A percentile compares a stretch with the other conserved stretches of the same genome.
phyloP scores from a whole-genome alignment of 2,797 vertebrate genomes.

The Enteromius radiatus region DNA sequence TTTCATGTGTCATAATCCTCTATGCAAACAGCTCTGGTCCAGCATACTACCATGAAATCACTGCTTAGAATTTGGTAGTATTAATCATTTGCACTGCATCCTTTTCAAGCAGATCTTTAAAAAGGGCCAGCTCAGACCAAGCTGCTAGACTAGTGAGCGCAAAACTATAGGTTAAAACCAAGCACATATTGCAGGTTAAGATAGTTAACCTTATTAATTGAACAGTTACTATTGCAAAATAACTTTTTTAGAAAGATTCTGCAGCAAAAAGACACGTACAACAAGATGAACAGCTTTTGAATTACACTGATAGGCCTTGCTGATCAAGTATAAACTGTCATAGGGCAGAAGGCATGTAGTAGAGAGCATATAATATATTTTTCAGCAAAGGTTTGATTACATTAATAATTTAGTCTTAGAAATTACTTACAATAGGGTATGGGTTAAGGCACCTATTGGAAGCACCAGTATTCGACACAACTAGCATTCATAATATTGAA shows the following conservation, averaged over 20 bases:
- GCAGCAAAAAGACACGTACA: not conserved
- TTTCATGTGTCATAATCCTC: slow-evolving; percentile 67
- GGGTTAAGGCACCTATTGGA: not conserved
- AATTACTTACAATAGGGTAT: not conserved
- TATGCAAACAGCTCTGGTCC: slow-evolving; percentile 61
- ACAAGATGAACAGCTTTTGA: not conserved
- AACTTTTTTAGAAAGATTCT: not conserved
- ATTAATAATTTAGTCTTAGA: not conserved
- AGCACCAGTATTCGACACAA: not conserved
- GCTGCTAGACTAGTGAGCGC: not conserved
- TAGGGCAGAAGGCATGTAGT: not conserved
- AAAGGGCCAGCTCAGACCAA: not conserved
- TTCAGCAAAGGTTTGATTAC: not conserved
- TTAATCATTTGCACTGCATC: slow-evolving; percentile 10
- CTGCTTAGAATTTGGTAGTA: slow-evolving; percentile 21
- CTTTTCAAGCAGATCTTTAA: not conserved
- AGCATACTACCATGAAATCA: slow-evolving; percentile 36
- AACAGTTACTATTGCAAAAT: not conserved
- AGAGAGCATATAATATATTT: not conserved
- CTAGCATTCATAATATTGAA: not conserved
- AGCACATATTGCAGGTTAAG: too few species aligned
- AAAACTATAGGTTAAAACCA: too few species aligned
- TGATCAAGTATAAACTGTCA: not conserved
- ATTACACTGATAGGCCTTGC: not conserved
- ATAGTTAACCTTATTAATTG: not conserved